Base-by-base conservation (phyloP, 1,140 invertebrate genomes). In the Scaptomyza graminum region DNA sequence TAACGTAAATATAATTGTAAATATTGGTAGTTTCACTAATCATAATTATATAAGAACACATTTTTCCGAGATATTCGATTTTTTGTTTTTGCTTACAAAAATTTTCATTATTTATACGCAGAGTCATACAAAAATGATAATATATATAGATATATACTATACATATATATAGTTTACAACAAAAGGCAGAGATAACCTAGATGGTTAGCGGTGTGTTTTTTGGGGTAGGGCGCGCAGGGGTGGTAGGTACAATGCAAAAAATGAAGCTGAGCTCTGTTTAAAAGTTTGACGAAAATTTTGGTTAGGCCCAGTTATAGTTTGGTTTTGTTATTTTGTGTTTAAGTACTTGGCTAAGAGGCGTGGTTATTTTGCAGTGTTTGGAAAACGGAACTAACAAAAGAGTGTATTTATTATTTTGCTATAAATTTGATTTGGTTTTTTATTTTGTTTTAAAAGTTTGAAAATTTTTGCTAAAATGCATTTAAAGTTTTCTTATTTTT, bases 1-100 rank as follows among this genome's bases (percentile, higher is more conserved):
- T 25, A 79, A 83, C 65, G 74, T 82, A 82, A 83, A 63, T 60
- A 62, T 82, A 83, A 80, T 84, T 76, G 72, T 83, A 83, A 79
- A 82, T 79, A 79, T 84, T 84, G 84, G 73, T 82, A 83, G 84
- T 72, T 68, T 63, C 71, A 84, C 71, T 85, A 76, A 84, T 84
- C 67, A 85, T 85, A 85, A 85, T 81, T 85, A 77, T 85, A 74
- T 85, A 85, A 87, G 83, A 87, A 87, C 83, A 87, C 83, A 87
- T 87, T 87, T 71, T 87, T 87, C 83, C 83, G 83, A 87, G 83
- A 88, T 87, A 87, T 87, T 87, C 83, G 83, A 87, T 87, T 82
- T 82, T 69, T 61, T 74, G 75, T 52, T 57, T 50, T 44, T 50
- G 50, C 61, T 87, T 85, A 78, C 76, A 85, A 77, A 77, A 69